Conservation (phyloP, 2,888 invertebrate species). For the Eristalinus aeneus region DNA sequence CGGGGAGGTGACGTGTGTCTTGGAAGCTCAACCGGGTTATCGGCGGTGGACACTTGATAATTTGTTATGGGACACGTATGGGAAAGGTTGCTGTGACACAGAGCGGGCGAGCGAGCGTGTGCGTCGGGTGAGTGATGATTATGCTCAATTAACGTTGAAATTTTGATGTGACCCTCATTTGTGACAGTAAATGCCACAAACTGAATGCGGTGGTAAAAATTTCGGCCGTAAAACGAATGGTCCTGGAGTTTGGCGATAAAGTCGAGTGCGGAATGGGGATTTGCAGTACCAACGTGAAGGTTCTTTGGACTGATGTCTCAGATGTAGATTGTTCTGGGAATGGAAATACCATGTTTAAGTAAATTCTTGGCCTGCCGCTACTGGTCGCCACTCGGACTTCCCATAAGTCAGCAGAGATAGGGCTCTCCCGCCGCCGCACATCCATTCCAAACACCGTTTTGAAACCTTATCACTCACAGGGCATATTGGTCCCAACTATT, state of each 20-base stretch:
- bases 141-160: slow-evolving; percentile 59
- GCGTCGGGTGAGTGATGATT: slow-evolving; percentile 23
- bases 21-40: slow-evolving; percentile 29
- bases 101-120: neutral
- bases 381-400: neutral
- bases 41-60: slow-evolving; percentile 55
- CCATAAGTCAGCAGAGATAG: neutral
- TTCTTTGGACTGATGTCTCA: too few species aligned
- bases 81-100: slow-evolving; percentile 23
- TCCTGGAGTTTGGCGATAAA: neutral
- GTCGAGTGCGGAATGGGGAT: neutral
- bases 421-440: neutral
- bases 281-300: neutral
- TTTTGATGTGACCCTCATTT: slow-evolving; percentile 43
- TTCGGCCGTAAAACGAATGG: neutral
- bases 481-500: neutral
- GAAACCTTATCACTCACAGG: neutral
- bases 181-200: slow-evolving; percentile 8
- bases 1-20: slow-evolving; percentile 1
- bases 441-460: slow-evolving; percentile 11
- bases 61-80: slow-evolving; percentile 28
- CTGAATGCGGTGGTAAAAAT: neutral
- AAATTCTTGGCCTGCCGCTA: too few species aligned
- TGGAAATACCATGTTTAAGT: too few species aligned
- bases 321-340: too few species aligned